These are phyloP conservation scores for Blennius ocellaris DNA, from an alignment of 2,113 vertebrate genomes.

Conservation along the genomic window DNA sequence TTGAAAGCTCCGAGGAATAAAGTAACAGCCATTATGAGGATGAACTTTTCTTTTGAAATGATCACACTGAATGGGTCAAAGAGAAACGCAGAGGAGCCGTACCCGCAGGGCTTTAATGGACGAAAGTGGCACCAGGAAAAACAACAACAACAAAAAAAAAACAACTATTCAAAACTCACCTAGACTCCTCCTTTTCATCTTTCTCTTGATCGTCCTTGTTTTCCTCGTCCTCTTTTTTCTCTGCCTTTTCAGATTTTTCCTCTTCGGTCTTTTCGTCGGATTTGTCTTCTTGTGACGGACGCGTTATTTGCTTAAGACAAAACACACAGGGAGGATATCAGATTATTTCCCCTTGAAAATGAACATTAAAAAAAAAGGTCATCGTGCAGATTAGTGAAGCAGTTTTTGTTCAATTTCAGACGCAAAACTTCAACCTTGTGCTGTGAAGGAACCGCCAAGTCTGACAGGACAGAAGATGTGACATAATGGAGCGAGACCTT, in stretches of 20 bases:
- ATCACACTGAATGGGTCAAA: constrained; percentile 5
- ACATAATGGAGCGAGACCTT: no score
- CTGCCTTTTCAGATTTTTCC: constrained; percentile 93
- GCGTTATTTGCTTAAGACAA: constrained; percentile 90
- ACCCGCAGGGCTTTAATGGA: constrained; percentile 4
- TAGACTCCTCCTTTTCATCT: constrained; percentile 97
- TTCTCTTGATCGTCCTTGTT: constrained; percentile 99
- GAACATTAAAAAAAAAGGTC: neutral
- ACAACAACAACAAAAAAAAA: constrained; percentile 38
- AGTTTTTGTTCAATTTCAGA: no score
- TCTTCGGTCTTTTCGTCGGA: constrained; percentile 96
- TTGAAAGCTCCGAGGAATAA: constrained; percentile 15
- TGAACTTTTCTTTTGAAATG: neutral
- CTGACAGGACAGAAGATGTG: no score
- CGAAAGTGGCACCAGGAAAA: constrained; percentile 3
- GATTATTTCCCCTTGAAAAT: neutral
- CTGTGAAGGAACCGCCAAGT: no score
- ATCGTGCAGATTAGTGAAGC: neutral
- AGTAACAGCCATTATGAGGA: neutral
- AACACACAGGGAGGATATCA: constrained; percentile 12
- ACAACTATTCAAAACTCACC: constrained; percentile 82
- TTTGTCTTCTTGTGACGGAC: constrained; percentile 98
- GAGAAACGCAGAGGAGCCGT: neutral
- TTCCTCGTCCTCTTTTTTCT: constrained; percentile 98
- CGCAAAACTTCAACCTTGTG: no score